Conservation (phyloP, 2,888 invertebrate genomes). For the Cantharis nigra region DNA sequence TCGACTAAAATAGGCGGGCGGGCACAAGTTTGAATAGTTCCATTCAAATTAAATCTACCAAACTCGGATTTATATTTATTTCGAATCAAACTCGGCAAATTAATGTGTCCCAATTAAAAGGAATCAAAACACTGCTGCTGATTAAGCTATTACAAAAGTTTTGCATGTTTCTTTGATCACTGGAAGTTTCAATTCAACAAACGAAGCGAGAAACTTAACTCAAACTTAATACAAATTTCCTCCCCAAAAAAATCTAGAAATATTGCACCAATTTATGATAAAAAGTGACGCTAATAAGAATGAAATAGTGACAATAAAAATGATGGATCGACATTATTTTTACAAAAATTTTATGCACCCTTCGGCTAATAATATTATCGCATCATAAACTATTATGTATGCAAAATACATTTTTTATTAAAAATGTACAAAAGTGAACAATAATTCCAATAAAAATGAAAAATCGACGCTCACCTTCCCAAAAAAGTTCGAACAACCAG, state of each 20-base stretch:
- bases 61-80: not conserved
- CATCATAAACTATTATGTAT: conserved; percentile 13
- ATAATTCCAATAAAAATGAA: not conserved
- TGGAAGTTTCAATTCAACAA: not conserved
- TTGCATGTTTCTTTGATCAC: not conserved
- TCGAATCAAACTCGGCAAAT: not conserved
- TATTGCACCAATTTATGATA: not conserved
- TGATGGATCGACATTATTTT: conserved; percentile 10
- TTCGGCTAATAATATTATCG: conserved; percentile 7
- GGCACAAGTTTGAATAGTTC: not conserved
- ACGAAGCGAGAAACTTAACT: not conserved
- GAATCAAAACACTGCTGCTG: not conserved
- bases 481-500: not conserved
- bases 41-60: not conserved
- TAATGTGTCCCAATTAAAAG: not conserved
- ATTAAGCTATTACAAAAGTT: not conserved
- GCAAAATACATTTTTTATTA: not conserved
- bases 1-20: not conserved
- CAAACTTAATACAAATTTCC: not conserved
- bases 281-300: not conserved
- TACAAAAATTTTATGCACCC: conserved; percentile 17
- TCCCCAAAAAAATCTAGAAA: not conserved
- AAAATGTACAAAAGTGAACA: not conserved
- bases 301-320: not conserved
- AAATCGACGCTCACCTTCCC: not conserved